Evolutionary conservation across 2,888 invertebrate genomes (phyloP), one percentile per base, ranked within the genome.

Genomic region (Heteromyza rotundicornis): DNA sequence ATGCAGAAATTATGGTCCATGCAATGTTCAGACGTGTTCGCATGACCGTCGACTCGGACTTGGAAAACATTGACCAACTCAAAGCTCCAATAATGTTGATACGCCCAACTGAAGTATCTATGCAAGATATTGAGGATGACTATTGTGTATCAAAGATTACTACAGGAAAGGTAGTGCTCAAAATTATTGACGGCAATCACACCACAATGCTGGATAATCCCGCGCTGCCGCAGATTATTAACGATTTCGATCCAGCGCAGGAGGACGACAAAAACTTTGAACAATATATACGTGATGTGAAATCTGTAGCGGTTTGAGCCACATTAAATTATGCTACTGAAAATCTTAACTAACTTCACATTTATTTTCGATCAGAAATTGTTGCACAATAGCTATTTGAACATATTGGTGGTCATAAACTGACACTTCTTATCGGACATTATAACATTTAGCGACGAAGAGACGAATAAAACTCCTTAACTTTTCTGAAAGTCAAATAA

Each of bases 131-230:
- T 24, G 87, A 87, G 55, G 87, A 89, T 27, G 90, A 91, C 74
- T 91, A 92, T 70, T 88, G 88, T 17, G 78, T 92, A 0, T 86
- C 87, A 0, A 85, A 86, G 77, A 78, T 86, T 22, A 88, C 89
- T 0, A 85, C 85, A 23, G 84, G 85, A 0, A 84, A 84, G 2
- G 85, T 91, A 0, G 85, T 85, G 1, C 83, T 91, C 0, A 86
- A 88, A 70, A 86, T 85, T 52, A 83, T 90, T n/a, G 90, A 91
- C 72, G 92, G 92, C 10, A 89, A 90, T 75, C 92, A 93, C 72
- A 78, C 86, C 0, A 87, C 88, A 44, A 90, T 92, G 71, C 75
- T 92, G 68, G 88, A 90, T 14, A 90, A 89, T 71, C 84, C 86
- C 54, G 87, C 87, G 68, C 82, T 89, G 54, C 86, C 89, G 0